Conservation (phyloP, 2,797 vertebrate genomes). For the Oreonectes daqikongensis region DNA sequence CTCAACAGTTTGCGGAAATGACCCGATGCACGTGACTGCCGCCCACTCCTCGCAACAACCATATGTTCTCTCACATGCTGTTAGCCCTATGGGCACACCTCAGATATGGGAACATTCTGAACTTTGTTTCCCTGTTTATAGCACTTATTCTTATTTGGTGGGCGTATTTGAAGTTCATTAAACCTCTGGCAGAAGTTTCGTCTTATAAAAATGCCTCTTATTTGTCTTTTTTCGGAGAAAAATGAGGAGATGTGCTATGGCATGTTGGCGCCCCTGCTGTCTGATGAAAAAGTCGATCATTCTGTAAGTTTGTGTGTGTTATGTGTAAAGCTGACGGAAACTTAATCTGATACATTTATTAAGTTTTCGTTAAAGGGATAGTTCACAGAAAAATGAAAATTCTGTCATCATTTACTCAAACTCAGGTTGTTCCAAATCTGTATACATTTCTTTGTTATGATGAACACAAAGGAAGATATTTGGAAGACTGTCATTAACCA, state of each 20-base stretch:
- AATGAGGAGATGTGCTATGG: background rate
- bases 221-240: slow-evolving; percentile 10
- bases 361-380: no score
- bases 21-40: slow-evolving; percentile 5
- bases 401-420: no score
- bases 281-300: slow-evolving; percentile 1
- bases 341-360: no score
- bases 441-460: no score
- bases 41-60: slow-evolving; percentile 4
- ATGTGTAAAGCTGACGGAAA: background rate
- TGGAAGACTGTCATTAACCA: no score
- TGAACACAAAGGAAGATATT: no score
- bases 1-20: background rate
- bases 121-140: slow-evolving; percentile 34
- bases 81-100: slow-evolving; percentile 25
- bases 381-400: no score
- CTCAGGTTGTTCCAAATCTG: no score
- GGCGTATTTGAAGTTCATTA: slow-evolving; percentile 15
- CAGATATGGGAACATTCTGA: slow-evolving; percentile 34
- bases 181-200: slow-evolving; percentile 34
- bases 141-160: slow-evolving; percentile 29
- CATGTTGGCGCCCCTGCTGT: slow-evolving; percentile 1
- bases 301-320: no score
- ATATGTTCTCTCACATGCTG: slow-evolving; percentile 27
- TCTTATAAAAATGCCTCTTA: slow-evolving; percentile 22